Evolutionary conservation across 1,140 invertebrate genomes (phyloP).

Genomic region (Ceratosolen solmsi): DNA sequence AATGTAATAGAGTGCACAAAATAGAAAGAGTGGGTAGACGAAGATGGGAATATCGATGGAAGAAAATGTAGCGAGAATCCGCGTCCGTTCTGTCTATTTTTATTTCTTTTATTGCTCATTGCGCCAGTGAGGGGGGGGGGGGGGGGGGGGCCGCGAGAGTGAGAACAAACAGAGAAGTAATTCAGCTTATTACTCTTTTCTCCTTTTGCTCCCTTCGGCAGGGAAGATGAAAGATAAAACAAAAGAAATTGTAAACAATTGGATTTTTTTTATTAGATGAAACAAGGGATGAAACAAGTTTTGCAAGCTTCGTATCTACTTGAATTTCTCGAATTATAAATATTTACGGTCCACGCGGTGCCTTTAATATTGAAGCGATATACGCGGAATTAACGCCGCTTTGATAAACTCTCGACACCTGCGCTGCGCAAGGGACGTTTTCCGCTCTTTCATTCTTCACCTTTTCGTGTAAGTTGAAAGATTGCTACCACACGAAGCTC

Average conservation of each 20-base stretch:
- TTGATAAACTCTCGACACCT: slow-evolving; percentile 48
- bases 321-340: slow-evolving; percentile 33
- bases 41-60: slow-evolving; percentile 1
- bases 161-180: background rate
- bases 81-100: background rate
- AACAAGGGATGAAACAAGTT: background rate
- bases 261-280: too few relatives aligned
- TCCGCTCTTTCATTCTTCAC: background rate
- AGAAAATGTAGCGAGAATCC: background rate
- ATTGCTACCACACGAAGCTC: background rate
- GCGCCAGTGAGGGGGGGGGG: background rate
- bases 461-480: background rate
- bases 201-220: too few relatives aligned
- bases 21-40: background rate
- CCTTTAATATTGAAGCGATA: slow-evolving; percentile 12
- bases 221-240: too few relatives aligned
- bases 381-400: slow-evolving; percentile 26
- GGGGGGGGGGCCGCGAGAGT: too few relatives aligned
- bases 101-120: background rate
- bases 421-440: background rate
- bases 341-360: slow-evolving; percentile 38
- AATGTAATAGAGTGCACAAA: slow-evolving; percentile 27
- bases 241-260: too few relatives aligned
- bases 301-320: background rate
- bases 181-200: background rate